Conservation (phyloP, 2,797 vertebrate species). For the Glossophaga mutica region DNA sequence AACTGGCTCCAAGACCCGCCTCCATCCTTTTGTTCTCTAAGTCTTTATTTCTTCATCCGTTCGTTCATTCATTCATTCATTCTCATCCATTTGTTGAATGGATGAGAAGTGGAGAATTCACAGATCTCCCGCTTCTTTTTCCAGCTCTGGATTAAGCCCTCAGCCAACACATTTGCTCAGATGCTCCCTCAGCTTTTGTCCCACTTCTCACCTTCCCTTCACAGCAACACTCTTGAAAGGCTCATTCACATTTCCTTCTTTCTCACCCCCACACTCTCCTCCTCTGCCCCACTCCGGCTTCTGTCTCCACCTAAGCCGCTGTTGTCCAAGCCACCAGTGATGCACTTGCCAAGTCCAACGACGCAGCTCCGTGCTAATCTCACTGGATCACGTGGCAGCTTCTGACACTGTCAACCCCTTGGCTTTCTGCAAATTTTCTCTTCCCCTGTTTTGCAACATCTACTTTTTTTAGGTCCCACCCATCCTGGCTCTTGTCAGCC, state of each 20-base stretch:
- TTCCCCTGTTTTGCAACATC: background rate
- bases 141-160: background rate
- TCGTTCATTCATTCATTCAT: background rate
- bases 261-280: background rate
- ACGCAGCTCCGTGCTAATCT: background rate
- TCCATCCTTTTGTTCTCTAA: background rate
- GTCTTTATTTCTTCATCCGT: background rate
- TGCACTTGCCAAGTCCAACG: background rate
- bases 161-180: background rate
- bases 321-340: background rate
- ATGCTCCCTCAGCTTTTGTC: background rate
- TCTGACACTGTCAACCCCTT: background rate
- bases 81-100: too few relatives aligned
- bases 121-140: background rate
- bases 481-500: background rate
- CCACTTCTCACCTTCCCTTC: background rate
- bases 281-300: background rate
- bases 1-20: background rate
- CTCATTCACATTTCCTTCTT: background rate
- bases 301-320: background rate
- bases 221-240: background rate
- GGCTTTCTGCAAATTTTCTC: background rate
- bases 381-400: background rate
- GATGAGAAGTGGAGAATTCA: too few relatives aligned
- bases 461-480: background rate